Percentiles rank a stretch among this genome's conserved stretches.
Conservation (phyloP, 1,140 invertebrate genomes). For the Macrotrachela quadricornifera region DNA sequence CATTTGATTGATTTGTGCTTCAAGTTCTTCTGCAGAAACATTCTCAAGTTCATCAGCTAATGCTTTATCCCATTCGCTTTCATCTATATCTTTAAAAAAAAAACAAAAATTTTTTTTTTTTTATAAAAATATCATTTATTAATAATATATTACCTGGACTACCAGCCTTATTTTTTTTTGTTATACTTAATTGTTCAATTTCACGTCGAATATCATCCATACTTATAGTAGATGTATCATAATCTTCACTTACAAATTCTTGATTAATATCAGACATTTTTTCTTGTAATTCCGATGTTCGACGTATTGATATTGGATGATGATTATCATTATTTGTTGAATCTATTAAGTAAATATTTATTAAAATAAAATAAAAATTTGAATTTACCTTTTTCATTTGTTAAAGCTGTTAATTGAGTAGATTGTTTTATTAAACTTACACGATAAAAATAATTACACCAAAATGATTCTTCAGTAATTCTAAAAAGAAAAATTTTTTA, state of each 20-base stretch:
- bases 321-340: neutral
- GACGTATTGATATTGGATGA: neutral
- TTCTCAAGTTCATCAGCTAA: conserved; percentile 3
- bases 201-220: conserved; percentile 31
- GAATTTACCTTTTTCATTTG: conserved; percentile 7
- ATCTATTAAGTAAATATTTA: neutral
- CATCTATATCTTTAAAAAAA: neutral
- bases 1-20: conserved; percentile 7
- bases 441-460: conserved; percentile 98
- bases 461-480: conserved; percentile 91
- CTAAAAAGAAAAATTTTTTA: conserved; percentile 39
- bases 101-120: neutral
- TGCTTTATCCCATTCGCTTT: conserved; percentile 5
- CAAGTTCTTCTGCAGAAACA: conserved; percentile 8
- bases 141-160: neutral
- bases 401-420: conserved; percentile 45
- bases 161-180: conserved; percentile 7
- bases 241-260: conserved; percentile 33
- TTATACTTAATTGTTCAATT: conserved; percentile 29
- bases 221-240: conserved; percentile 18
- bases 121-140: neutral
- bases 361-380: neutral
- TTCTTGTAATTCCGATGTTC: too few relatives aligned
- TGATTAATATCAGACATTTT: neutral
- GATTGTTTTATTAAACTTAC: conserved; percentile 90